Conservation (phyloP, 37 sponge, comb jelly and placozoan species). For the Ianthella basta region DNA sequence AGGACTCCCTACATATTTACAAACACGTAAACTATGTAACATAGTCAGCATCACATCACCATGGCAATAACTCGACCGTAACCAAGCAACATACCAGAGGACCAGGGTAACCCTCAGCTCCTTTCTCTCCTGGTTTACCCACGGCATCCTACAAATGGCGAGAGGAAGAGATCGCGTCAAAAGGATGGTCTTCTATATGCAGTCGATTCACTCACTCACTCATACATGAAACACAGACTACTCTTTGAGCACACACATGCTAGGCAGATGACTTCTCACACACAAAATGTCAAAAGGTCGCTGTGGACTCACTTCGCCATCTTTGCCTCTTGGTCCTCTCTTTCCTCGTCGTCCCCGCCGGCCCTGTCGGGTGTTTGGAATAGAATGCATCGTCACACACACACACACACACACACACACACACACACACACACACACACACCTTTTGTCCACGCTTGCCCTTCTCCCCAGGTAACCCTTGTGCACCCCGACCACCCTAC, state of each 20-base stretch:
- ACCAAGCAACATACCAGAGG: not conserved
- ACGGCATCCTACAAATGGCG: not conserved
- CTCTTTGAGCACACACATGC: not conserved
- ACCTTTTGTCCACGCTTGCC: slow-evolving; percentile 49
- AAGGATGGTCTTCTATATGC: not conserved
- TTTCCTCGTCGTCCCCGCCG: not conserved
- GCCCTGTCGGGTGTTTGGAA: too few relatives aligned
- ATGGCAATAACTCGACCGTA: not conserved
- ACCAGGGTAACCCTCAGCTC: not conserved
- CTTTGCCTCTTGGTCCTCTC: not conserved
- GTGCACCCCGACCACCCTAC: slow-evolving; percentile 24
- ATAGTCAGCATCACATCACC: not conserved
- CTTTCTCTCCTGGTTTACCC: slow-evolving; percentile 13
- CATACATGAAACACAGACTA: not conserved
- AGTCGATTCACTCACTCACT: not conserved
- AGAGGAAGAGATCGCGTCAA: not conserved
- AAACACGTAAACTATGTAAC: not conserved
- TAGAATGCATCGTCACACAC: too few relatives aligned
- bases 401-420: too few relatives aligned
- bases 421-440: not conserved
- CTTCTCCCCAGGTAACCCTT: slow-evolving; percentile 19
- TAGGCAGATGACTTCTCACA: not conserved
- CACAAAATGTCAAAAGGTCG: not conserved
- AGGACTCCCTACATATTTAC: not conserved
- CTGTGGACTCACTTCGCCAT: not conserved